A percentile compares a stretch with the other conserved stretches of the same genome.
These are phyloP conservation scores for Ceuthmochares aereus DNA, from an alignment of 2,113 vertebrate species.

Conservation along the genomic window DNA sequence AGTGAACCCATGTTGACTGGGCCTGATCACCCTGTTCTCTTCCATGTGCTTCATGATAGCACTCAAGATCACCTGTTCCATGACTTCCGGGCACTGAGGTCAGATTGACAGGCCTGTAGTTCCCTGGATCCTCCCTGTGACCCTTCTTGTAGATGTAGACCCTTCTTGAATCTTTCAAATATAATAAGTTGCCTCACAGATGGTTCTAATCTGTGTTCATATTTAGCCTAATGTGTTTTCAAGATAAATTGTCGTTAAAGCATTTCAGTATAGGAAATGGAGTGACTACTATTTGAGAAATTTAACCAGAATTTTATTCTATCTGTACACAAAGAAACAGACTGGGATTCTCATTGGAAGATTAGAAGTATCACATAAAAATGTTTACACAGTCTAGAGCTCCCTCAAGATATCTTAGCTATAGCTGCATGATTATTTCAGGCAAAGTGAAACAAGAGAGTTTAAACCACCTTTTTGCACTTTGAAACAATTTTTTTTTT, in stretches of 20 bases:
- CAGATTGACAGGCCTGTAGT: no score
- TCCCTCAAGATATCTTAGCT: no score
- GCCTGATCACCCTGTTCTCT: no score
- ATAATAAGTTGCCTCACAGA: not conserved
- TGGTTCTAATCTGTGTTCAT: not conserved
- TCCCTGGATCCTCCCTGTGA: no score
- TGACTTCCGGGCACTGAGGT: no score
- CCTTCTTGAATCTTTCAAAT: not conserved
- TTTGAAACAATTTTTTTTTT: not conserved
- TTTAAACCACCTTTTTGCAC: not conserved
- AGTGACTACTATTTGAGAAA: not conserved
- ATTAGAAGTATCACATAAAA: not conserved
- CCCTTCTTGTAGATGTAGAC: no score
- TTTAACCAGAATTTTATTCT: not conserved
- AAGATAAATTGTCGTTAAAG: not conserved
- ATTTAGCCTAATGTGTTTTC: not conserved
- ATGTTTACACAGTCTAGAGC: not conserved
- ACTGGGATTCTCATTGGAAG: not conserved
- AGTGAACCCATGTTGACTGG: no score
- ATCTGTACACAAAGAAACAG: not conserved
- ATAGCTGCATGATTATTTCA: not conserved
- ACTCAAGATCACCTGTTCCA: no score
- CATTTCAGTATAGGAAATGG: not conserved
- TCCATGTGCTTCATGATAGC: no score
- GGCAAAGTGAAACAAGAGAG: not conserved